Conservation (phyloP, 2,113 vertebrate species). For the Uria lomvia region DNA sequence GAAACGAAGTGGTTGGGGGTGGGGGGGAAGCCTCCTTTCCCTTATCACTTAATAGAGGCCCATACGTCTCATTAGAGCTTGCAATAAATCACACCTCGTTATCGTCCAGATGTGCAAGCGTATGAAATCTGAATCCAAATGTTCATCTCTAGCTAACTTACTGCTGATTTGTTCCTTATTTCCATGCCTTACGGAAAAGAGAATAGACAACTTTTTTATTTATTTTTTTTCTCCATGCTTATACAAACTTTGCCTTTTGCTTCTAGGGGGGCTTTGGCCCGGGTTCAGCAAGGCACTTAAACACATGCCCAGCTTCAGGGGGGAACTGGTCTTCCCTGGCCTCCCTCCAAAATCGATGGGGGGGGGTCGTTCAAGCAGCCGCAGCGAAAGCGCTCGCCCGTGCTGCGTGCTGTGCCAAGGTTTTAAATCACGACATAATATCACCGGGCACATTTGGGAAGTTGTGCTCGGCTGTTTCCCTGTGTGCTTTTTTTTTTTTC, state of each 20-base stretch:
- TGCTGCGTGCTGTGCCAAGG: neutral
- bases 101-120: neutral
- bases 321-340: neutral
- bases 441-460: neutral
- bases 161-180: neutral
- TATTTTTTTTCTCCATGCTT: neutral
- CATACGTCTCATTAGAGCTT: neutral
- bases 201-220: neutral
- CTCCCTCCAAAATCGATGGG: neutral
- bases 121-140: neutral
- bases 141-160: neutral
- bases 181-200: neutral
- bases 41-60: neutral
- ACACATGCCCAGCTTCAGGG: neutral
- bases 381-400: fast-evolving
- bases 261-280: neutral
- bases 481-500: neutral
- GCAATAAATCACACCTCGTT: neutral
- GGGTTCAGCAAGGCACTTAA: neutral
- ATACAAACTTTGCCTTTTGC: neutral
- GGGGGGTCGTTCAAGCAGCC: neutral
- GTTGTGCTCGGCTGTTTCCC: neutral
- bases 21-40: neutral
- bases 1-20: neutral
- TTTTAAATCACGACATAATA: neutral